Percentiles rank a stretch among this genome's conserved stretches.
Evolutionary conservation across 1,140 invertebrate species (phyloP).

Genomic region (Pseudomyrmex dendroicus): DNA sequence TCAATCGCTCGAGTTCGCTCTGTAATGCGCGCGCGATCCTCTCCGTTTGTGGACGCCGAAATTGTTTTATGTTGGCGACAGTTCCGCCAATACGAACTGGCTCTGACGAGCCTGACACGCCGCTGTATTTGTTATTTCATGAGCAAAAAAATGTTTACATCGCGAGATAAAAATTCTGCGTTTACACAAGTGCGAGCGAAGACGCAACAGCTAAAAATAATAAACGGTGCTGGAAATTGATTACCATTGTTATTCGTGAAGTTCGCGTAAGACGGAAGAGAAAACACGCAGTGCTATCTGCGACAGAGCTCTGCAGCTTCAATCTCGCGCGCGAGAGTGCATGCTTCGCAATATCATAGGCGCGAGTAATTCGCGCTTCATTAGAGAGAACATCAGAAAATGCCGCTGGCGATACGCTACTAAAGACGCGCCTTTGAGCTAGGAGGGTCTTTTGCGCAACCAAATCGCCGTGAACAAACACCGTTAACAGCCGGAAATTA

Average conservation of each 20-base stretch:
- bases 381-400: slow-evolving; percentile 40
- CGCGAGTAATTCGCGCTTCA: slow-evolving; percentile 55
- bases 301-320: slow-evolving; percentile 1
- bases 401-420: slow-evolving; percentile 33
- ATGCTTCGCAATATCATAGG: neutral
- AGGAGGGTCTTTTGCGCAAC: slow-evolving; percentile 13
- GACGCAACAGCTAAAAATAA: slow-evolving; percentile 15
- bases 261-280: neutral
- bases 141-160: neutral
- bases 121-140: slow-evolving; percentile 20
- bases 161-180: neutral
- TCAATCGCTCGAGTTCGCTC: slow-evolving; percentile 70
- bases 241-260: neutral
- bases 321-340: neutral
- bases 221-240: neutral
- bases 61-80: neutral
- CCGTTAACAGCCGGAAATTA: slow-evolving; percentile 48
- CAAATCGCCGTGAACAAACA: slow-evolving; percentile 46
- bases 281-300: neutral
- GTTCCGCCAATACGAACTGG: neutral
- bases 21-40: slow-evolving; percentile 25
- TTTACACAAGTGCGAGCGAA: neutral
- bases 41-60: slow-evolving; percentile 37
- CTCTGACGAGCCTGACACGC: slow-evolving; percentile 1
- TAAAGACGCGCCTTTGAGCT: slow-evolving; percentile 31